phyloP scores from a whole-genome alignment of 2,113 vertebrate species.

The Bolborhynchus lineola region DNA sequence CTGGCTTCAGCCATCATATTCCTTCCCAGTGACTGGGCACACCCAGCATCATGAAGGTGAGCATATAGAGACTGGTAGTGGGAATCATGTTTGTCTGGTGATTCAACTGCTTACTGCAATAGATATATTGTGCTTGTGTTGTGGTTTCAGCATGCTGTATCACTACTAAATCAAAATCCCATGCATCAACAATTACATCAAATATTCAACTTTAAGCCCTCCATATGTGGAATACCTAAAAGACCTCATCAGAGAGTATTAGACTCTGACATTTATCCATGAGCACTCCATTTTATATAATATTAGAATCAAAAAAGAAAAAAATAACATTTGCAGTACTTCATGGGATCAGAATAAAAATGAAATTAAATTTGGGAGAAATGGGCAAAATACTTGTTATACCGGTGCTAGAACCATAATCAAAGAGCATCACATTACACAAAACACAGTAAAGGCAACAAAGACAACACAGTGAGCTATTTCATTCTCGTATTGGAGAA shows the following conservation, averaged over 20 bases:
- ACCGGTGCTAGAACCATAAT: neutral
- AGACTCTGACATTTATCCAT: neutral
- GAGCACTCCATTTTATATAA: neutral
- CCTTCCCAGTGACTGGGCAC: neutral
- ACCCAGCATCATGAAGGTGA: neutral
- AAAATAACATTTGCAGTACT: neutral
- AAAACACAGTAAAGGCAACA: neutral
- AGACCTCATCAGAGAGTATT: neutral
- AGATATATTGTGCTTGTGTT: neutral
- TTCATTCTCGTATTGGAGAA: neutral
- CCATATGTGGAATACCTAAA: neutral
- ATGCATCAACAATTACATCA: neutral
- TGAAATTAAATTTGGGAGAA: neutral
- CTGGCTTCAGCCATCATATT: neutral
- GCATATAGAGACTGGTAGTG: neutral
- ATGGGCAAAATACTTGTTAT: neutral
- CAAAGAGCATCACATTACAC: neutral
- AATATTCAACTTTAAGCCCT: neutral
- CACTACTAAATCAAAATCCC: neutral
- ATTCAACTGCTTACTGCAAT: neutral
- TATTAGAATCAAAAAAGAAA: neutral
- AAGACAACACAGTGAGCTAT: neutral
- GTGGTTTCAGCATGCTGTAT: neutral
- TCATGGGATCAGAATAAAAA: neutral
- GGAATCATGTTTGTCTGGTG: neutral